Base-by-base conservation (phyloP, 2,888 invertebrate genomes). In the Campoplex nolae region DNA sequence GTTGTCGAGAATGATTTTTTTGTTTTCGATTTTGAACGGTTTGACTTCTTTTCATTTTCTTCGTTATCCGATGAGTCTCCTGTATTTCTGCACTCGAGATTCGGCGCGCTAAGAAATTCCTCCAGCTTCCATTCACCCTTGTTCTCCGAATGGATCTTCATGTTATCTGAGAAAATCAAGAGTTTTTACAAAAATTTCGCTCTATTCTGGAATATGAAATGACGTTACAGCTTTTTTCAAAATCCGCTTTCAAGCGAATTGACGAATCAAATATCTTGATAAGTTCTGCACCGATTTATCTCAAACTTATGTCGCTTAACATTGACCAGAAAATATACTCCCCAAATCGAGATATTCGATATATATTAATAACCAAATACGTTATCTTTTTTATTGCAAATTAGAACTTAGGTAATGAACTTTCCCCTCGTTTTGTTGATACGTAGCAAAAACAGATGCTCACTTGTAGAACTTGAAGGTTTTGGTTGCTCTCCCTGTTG, bases 401-500 rank as follows among this genome's bases (percentile, higher is more conserved):
- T 58, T 28, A 13, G 28, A 28, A 28, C 16, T 32, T 62, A 6
- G 16, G 3, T 28, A 32, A 16, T 13, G 62, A 62, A 62, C 2
- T 62, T 32, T 1, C 3, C 1, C 3, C 1, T 1, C 62, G 32
- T 32, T 62, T 62, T 32, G 4, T 13, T 32, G 13, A 32, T 28
- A 0, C 32, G 4, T 32, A 62, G 6, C 1, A 28, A 16, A 16
- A 16, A 7, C 6, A 0, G 23, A n/a, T 42, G 73, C 54, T 79
- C 71, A 85, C 85, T 67, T 11, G 85, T 58, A n/a, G 48, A 48
- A 28, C 62, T 38, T 18, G 75, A 9, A 2, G n/a, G 88, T 38
- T 84, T 88, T 13, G 67, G 81, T 62, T 88, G 88, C 68, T 89
- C 83, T 58, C 89, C 90, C 58, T 89, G 90, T 35, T 88, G 89